Base-by-base conservation (phyloP, 1,140 invertebrate genomes). In the Euura lappo region DNA sequence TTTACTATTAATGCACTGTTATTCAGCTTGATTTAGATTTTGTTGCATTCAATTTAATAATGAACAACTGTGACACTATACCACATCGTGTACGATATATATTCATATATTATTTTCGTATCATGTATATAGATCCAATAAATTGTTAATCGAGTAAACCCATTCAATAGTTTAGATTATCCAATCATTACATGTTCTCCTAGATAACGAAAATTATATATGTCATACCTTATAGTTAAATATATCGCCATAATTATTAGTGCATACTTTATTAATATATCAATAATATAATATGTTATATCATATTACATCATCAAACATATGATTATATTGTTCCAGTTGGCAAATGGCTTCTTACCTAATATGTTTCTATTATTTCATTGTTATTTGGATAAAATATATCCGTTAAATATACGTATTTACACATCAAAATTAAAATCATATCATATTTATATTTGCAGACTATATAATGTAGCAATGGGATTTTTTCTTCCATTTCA, bases 321-420 rank as follows among this genome's bases (percentile, higher is more conserved):
- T 13, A n/a, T 68, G 44, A 8, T 68, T 68, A 68, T 68, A 42
- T 13, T 60, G 8, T 60, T 60, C 6, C 51, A 60, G 3, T 60
- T 60, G 6, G 51, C 51, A 60, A 60, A 68, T 73, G 66, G 77
- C 73, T 77, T 70, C 82, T 83, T 84, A 84, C 72, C 80, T 84
- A 84, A 75, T 84, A 83, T 84, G 81, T 83, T 84, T 84, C 83
- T 84, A 84, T 84, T 83, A 84, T 84, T 84, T 84, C 83, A 84
- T 79, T 74, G 79, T 84, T 83, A 82, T 77, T 80, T 45, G 77
- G 81, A 83, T 78, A 82, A 79, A 73, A 72, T 68, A 73, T 79
- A 81, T 82, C 80, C 80, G 77, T 76, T 82, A 80, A 82, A 83
- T 79, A 75, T 73, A 64, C 79, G 79, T 60, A 8, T 60, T 6